Percentiles rank a stretch among this genome's conserved stretches.
Conservation (phyloP, 1,140 invertebrate genomes). For the Sitodiplosis mosellana region DNA sequence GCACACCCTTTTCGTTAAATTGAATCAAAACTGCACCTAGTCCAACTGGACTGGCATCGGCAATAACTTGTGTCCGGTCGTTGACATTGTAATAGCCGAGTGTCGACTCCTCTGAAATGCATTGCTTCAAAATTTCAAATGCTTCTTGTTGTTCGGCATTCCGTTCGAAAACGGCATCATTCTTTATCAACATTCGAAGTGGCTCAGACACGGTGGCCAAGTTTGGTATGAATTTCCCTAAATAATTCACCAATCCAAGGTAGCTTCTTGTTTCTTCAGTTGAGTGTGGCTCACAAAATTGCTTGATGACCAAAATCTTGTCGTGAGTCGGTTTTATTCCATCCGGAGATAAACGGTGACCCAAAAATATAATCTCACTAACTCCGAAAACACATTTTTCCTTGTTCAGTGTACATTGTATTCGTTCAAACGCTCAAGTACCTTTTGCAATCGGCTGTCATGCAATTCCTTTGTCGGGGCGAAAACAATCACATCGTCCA, state of each 20-base stretch:
- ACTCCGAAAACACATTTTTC: conserved; percentile 11
- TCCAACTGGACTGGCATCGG: conserved; percentile 27
- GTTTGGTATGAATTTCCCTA: conserved; percentile 15
- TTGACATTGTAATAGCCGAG: conserved; percentile 12
- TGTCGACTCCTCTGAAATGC: conserved; percentile 2
- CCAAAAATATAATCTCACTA: conserved; percentile 13
- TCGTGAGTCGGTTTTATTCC: conserved; percentile 9
- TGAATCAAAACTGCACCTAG: conserved; percentile 11
- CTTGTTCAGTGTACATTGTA: conserved; percentile 10
- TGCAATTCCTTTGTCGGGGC: conserved; percentile 10
- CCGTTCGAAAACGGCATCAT: conserved; percentile 3
- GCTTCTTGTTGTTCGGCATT: conserved; percentile 4
- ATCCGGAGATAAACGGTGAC: conserved; percentile 9
- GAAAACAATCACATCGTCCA: conserved; percentile 20
- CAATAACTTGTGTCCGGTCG: conserved; percentile 17
- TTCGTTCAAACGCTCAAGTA: conserved; percentile 8
- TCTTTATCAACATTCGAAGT: conserved; percentile 9
- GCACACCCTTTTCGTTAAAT: neutral
- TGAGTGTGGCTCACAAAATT: conserved; percentile 8
- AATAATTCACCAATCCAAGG: conserved; percentile 15
- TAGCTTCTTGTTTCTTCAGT: conserved; percentile 15
- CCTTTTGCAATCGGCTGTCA: conserved; percentile 9
- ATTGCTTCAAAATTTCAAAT: conserved; percentile 7
- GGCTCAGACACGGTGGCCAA: conserved; percentile 14
- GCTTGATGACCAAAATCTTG: conserved; percentile 7